These are phyloP conservation scores for Drosophila melanosoma DNA, from an alignment of 2,888 invertebrate genomes.

Conservation along the genomic window DNA sequence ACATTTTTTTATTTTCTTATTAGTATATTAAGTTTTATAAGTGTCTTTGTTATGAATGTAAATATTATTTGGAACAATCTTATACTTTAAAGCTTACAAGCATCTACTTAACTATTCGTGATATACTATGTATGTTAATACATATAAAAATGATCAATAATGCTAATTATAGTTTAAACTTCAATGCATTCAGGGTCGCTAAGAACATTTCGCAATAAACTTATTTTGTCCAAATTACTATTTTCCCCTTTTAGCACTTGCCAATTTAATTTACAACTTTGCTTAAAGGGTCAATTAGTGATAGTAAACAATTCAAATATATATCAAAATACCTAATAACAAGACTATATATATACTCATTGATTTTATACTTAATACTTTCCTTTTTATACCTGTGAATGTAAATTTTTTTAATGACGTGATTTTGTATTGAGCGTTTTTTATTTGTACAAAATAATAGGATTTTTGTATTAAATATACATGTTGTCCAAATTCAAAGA, in stretches of 20 bases:
- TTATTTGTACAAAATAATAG: slow-evolving; percentile 1
- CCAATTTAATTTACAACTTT: neutral
- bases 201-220: slow-evolving; percentile 7
- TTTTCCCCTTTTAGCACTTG: neutral
- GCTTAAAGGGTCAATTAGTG: neutral
- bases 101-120: slow-evolving; percentile 20
- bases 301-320: neutral
- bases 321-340: neutral
- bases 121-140: slow-evolving; percentile 18
- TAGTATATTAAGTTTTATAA: slow-evolving; percentile 17
- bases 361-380: neutral
- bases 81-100: slow-evolving; percentile 18
- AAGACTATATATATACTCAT: neutral
- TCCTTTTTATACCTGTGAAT: neutral
- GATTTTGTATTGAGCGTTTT: slow-evolving; percentile 2
- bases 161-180: slow-evolving; percentile 24
- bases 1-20: slow-evolving; percentile 10
- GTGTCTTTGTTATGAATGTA: slow-evolving; percentile 22
- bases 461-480: neutral
- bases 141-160: slow-evolving; percentile 19
- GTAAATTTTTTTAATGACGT: neutral
- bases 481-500: neutral
- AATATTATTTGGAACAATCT: slow-evolving; percentile 3
- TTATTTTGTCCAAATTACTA: neutral
- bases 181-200: slow-evolving; percentile 10